Base-by-base conservation (phyloP, 2,797 vertebrate species). In the Rhinella marina region DNA sequence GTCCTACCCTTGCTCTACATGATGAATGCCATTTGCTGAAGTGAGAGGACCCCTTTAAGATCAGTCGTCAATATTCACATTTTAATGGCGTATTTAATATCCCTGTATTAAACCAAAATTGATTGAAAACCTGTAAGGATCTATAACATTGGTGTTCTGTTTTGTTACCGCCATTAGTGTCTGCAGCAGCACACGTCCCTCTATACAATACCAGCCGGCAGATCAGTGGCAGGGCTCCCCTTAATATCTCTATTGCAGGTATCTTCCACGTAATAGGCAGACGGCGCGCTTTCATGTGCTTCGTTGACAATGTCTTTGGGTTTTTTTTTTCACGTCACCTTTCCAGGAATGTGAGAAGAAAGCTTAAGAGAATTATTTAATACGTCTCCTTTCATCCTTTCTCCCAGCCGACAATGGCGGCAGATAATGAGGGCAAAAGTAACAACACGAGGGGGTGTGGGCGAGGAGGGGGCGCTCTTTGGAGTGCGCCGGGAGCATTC, bases 351-450 rank as follows among this genome's bases (percentile, higher is more conserved):
- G 81, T 57, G 73, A 88, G 75, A 56, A 84, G 62, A 85, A 70
- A 54, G 41, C 82, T 84, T 84, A 76, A 80, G 87, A 85, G 76
- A 84, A 88, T 88, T 88, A 84, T 88, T 88, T 70, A 88, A 85
- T 81, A 77, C 52, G 70, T 84, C 52, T 84, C 75, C 75, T 88
- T 88, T 85, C 87, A 88, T 88, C 82, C 82, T 56, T 70, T 80
- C 52, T 72, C 56, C 56, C 32, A 88, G 54, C 56, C 82, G 79
- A 73, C 87, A 88, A 84, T 84, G 8, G n/a, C n/a, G 6, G 87
- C 17, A 52, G 54, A 88, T 88, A 85, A 88, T 84, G 87, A 88
- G 87, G 82, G 76, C 87, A 84, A 88, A 84, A 81, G 82, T 41
- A 79, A 57, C 86, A 78, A 64, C 62, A 84, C 19, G 77, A 68